A percentile compares a stretch with the other conserved stretches of the same genome.
phyloP scores from a whole-genome alignment of 2,113 vertebrate genomes.

The Columbina picui region DNA sequence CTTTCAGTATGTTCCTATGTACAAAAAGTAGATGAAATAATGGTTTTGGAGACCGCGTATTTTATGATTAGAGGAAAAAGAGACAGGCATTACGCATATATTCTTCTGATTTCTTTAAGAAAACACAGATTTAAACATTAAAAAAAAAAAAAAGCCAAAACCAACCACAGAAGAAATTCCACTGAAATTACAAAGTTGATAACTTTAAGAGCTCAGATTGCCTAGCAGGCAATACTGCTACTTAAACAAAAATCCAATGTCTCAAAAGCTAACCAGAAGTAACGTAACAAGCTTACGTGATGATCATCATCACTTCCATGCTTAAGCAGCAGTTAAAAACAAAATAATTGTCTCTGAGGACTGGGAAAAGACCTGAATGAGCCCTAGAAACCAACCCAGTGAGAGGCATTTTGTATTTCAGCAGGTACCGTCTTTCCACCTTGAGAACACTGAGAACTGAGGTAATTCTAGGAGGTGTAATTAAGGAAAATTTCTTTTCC shows the following conservation, averaged over 20 bases:
- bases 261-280: neutral
- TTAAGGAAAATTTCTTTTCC: neutral
- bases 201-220: neutral
- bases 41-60: neutral
- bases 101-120: neutral
- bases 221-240: neutral
- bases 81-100: neutral
- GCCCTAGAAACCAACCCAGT: neutral
- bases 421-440: neutral
- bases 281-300: neutral
- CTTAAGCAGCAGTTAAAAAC: neutral
- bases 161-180: neutral
- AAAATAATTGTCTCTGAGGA: neutral
- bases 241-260: neutral
- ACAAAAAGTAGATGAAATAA: neutral
- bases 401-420: neutral
- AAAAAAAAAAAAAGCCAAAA: neutral
- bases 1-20: neutral
- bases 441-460: neutral
- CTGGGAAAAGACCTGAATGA: neutral
- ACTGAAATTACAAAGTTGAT: neutral
- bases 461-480: neutral
- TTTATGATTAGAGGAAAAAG: neutral
- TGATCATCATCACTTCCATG: neutral
- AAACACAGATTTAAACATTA: neutral